Conservation (phyloP, 2,888 invertebrate genomes). For the Belgica antarctica region DNA sequence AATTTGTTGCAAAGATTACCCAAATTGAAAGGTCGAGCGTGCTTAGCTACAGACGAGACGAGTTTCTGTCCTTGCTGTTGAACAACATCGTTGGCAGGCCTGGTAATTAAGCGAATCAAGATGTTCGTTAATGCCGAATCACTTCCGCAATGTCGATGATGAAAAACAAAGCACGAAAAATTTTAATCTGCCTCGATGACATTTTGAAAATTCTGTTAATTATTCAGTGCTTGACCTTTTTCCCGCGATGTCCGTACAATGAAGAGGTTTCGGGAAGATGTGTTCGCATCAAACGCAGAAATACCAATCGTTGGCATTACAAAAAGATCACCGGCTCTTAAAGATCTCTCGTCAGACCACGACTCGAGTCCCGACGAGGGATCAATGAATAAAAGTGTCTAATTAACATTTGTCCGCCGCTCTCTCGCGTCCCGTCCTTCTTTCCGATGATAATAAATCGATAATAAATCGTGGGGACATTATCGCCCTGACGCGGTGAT, state of each 20-base stretch:
- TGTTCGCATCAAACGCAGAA: neutral
- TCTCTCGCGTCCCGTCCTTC: neutral
- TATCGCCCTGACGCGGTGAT: slow-evolving; percentile 12
- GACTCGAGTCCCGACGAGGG: neutral
- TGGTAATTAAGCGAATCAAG: too few relatives aligned
- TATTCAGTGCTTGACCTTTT: slow-evolving; percentile 36
- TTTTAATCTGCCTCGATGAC: slow-evolving; percentile 13
- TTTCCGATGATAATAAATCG: neutral
- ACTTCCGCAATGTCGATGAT: neutral
- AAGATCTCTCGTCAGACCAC: slow-evolving; percentile 10
- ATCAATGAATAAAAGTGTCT: neutral
- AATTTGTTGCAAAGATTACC: too few relatives aligned
- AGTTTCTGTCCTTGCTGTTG: too few relatives aligned
- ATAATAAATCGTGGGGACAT: neutral
- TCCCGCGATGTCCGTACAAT: neutral
- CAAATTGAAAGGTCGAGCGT: too few relatives aligned
- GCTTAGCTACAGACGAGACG: too few relatives aligned
- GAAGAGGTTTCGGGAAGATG: neutral
- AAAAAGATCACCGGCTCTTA: neutral
- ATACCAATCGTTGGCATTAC: too few relatives aligned
- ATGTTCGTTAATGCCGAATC: neutral
- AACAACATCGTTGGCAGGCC: too few relatives aligned
- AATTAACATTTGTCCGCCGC: slow-evolving; percentile 18
- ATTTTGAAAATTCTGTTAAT: slow-evolving; percentile 37
- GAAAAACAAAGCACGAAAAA: neutral